A percentile compares a stretch with the other conserved stretches of the same genome.
phyloP scores from a whole-genome alignment of 2,888 invertebrate genomes.

The Acronicta aceris region DNA sequence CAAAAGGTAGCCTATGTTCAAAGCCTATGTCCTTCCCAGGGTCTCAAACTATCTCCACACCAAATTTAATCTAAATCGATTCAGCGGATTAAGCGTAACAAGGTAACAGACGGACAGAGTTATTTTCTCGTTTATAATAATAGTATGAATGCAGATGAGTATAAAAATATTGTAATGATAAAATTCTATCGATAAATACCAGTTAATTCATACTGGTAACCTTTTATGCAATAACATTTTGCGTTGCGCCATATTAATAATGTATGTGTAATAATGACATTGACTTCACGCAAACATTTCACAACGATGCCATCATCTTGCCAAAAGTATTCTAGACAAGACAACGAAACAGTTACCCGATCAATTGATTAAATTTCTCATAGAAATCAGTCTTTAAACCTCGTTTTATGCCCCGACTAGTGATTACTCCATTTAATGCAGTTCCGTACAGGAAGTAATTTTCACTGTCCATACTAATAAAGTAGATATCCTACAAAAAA shows the following conservation, averaged over 20 bases:
- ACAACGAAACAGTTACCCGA: neutral
- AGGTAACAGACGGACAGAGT: too few species aligned
- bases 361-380: neutral
- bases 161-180: neutral
- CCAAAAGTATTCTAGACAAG: slow-evolving; percentile 7
- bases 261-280: slow-evolving; percentile 7
- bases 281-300: slow-evolving; percentile 27
- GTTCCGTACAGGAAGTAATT: slow-evolving; percentile 45
- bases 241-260: slow-evolving; percentile 21
- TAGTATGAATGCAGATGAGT: too few species aligned
- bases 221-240: neutral
- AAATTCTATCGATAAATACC: neutral
- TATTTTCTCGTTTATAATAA: too few species aligned
- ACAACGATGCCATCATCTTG: slow-evolving; percentile 30
- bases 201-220: neutral
- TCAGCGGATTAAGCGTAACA: too few species aligned
- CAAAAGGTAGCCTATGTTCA: too few species aligned
- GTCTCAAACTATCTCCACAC: too few species aligned
- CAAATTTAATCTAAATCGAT: too few species aligned
- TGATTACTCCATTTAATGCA: neutral
- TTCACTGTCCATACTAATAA: slow-evolving; percentile 9
- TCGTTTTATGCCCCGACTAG: too few species aligned
- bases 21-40: too few species aligned
- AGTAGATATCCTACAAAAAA: slow-evolving; percentile 31
- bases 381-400: neutral